Conservation (phyloP, 2,113 vertebrate genomes). For the Hystrix cristata region DNA sequence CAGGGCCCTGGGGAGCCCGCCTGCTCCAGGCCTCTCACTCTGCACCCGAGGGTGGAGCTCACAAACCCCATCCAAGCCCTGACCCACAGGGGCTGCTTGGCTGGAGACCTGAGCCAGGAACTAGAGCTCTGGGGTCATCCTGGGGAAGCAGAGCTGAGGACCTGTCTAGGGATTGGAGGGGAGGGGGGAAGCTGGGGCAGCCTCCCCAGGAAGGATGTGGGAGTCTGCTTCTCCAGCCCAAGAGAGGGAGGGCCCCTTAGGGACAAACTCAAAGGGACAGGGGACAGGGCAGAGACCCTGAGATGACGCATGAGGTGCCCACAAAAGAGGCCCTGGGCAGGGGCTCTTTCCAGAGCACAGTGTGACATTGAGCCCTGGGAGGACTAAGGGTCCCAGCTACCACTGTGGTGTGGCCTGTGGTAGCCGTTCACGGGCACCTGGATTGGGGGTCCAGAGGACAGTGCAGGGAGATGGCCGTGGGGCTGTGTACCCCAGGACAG, state of each 20-base stretch:
- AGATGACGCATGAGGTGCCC: background rate
- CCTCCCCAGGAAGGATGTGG: too few relatives aligned
- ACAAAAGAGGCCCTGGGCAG: background rate
- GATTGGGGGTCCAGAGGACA: background rate
- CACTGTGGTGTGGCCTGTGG: background rate
- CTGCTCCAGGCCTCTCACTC: background rate
- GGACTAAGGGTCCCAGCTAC: background rate
- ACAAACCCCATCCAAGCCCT: background rate
- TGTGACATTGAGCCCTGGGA: background rate
- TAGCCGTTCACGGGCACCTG: background rate
- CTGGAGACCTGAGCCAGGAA: background rate
- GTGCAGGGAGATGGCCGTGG: background rate
- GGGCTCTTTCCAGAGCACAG: background rate
- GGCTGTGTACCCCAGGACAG: background rate
- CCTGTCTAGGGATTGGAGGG: background rate
- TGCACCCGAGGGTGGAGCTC: too few relatives aligned
- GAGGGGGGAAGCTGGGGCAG: background rate
- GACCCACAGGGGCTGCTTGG: background rate
- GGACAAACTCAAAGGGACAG: background rate
- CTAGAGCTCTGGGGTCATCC: fast-evolving
- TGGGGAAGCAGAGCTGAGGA: too few relatives aligned
- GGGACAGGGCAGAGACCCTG: background rate
- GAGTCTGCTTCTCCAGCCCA: background rate
- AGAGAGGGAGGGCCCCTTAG: background rate
- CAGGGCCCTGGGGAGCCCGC: background rate